phyloP scores from a whole-genome alignment of 1,140 invertebrate genomes.

The Bombus consobrinus region DNA sequence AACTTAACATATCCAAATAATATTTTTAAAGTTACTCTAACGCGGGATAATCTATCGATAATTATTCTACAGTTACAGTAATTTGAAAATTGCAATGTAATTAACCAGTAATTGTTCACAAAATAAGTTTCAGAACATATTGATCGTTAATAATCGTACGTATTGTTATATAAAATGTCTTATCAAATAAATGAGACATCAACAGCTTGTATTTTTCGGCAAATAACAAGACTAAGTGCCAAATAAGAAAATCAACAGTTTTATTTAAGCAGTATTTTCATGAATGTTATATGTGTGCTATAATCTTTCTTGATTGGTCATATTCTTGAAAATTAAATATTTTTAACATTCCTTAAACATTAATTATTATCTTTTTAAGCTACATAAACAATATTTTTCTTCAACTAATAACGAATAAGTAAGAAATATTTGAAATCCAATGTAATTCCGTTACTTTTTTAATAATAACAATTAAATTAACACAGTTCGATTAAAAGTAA shows the following conservation, averaged over 20 bases:
- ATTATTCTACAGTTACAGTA: constrained; percentile 22
- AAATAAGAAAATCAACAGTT: constrained; percentile 54
- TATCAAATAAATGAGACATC: constrained; percentile 34
- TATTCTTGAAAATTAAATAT: background rate
- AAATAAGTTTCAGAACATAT: constrained; percentile 29
- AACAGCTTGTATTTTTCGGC: constrained; percentile 44
- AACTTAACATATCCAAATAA: constrained; percentile 43
- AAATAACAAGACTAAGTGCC: constrained; percentile 40
- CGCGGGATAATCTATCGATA: constrained; percentile 20
- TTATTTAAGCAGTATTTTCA: constrained; percentile 32
- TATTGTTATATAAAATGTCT: constrained; percentile 35
- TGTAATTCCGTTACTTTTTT: background rate
- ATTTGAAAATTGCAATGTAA: constrained; percentile 27
- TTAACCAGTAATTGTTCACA: background rate
- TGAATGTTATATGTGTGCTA: background rate
- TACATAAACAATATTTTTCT: background rate
- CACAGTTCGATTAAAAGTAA: background rate
- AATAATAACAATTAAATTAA: background rate
- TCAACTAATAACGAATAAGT: background rate
- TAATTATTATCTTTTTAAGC: background rate
- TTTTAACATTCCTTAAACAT: constrained; percentile 75
- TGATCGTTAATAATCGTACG: constrained; percentile 30
- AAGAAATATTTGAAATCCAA: background rate
- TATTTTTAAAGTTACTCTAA: constrained; percentile 32
- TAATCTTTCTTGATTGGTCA: constrained; percentile 70